phyloP scores from a whole-genome alignment of 92 coral and sea anemone species.

The Micromussa lordhowensis region DNA sequence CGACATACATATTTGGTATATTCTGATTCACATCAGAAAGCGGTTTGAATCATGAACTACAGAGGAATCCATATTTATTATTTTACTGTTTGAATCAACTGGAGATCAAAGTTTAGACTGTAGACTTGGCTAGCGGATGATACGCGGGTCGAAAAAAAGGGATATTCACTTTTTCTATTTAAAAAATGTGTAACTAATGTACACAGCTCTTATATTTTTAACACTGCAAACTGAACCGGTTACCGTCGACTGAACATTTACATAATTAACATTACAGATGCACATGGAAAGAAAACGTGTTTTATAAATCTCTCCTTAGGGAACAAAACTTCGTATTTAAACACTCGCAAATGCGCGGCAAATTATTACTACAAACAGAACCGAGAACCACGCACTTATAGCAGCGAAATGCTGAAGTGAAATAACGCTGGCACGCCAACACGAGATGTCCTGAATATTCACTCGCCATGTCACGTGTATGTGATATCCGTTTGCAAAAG shows the following conservation, averaged over 20 bases:
- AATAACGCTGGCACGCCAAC: constrained; percentile 13
- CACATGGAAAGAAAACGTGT: too few relatives aligned
- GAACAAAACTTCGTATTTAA: too few relatives aligned
- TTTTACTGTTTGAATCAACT: background rate
- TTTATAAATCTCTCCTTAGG: too few relatives aligned
- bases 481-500: too few relatives aligned
- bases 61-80: background rate
- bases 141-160: background rate
- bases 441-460: background rate
- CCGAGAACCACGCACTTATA: background rate
- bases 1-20: background rate
- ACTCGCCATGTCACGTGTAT: background rate
- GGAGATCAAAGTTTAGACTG: background rate
- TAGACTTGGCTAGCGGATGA: background rate
- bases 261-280: too few relatives aligned
- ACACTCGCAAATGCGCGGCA: too few relatives aligned
- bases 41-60: background rate
- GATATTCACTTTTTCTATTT: background rate
- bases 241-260: too few relatives aligned
- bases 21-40: background rate
- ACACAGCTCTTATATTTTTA: background rate
- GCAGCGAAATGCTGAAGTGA: background rate
- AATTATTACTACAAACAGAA: background rate
- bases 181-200: background rate
- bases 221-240: too few relatives aligned